Percentiles rank a stretch among this genome's conserved stretches.
Evolutionary conservation across 92 coral and sea anemone genomes (phyloP).

Genomic region (Bergia sp.): DNA sequence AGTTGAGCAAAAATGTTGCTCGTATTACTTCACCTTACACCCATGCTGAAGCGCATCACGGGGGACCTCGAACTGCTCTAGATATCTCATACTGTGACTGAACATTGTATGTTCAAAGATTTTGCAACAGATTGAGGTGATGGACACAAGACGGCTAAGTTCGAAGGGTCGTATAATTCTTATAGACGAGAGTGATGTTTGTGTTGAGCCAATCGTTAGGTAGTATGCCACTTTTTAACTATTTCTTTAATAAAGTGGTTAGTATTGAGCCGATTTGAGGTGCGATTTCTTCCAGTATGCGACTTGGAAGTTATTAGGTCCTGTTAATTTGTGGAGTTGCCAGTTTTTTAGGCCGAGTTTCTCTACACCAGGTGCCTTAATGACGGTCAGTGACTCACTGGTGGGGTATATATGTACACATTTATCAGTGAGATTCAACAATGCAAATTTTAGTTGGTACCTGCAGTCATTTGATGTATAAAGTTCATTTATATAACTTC

Average conservation of each 20-base stretch:
- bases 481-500: neutral
- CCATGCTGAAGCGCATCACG: neutral
- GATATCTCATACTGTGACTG: neutral
- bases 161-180: neutral
- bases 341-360: neutral
- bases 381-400: neutral
- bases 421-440: neutral
- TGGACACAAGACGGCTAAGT: neutral
- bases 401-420: neutral
- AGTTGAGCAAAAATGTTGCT: too few species aligned
- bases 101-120: neutral
- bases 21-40: neutral
- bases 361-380: neutral
- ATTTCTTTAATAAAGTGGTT: neutral
- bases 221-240: neutral
- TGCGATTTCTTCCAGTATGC: neutral
- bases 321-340: neutral
- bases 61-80: neutral
- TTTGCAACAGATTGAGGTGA: neutral
- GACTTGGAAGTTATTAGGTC: slow-evolving; percentile 1
- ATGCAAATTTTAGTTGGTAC: neutral
- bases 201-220: neutral
- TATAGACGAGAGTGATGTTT: neutral
- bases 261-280: neutral
- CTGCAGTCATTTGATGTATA: neutral